Evolutionary conservation across 2,113 vertebrate genomes (phyloP).

Genomic region (Oenanthe oenanthe): DNA sequence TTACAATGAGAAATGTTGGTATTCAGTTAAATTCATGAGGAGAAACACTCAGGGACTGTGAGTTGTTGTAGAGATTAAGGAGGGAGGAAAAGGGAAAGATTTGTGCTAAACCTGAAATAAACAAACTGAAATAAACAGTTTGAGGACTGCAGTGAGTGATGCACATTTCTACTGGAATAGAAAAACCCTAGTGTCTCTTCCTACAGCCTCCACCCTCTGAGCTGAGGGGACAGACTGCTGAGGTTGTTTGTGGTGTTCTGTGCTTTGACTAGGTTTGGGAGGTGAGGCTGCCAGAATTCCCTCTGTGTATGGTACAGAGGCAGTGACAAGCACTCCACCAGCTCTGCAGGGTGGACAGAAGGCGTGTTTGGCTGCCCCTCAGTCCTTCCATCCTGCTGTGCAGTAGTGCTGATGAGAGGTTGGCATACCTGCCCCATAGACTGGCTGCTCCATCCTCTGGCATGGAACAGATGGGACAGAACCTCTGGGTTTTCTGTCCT

Average conservation of each 20-base stretch:
- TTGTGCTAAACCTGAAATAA: background rate
- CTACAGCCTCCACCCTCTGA: background rate
- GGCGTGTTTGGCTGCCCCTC: background rate
- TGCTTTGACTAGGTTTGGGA: background rate
- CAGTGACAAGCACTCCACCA: background rate
- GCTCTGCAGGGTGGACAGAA: background rate
- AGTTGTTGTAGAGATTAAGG: background rate
- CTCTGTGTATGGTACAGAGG: background rate
- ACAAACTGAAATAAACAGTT: background rate
- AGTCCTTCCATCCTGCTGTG: rapidly evolving
- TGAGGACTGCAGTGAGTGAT: background rate
- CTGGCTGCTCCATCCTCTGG: background rate
- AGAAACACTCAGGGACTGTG: background rate
- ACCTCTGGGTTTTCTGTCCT: background rate
- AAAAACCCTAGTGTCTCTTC: background rate
- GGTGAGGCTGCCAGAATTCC: background rate
- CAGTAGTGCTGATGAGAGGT: background rate
- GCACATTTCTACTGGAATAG: background rate
- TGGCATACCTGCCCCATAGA: background rate
- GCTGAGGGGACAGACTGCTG: background rate
- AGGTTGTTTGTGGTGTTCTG: background rate
- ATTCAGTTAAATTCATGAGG: background rate
- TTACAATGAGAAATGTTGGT: constrained; percentile 6
- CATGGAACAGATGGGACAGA: background rate
- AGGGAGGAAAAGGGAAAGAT: background rate